Conservation (phyloP, 2,888 invertebrate genomes). For the Heterodera filipjevi region DNA sequence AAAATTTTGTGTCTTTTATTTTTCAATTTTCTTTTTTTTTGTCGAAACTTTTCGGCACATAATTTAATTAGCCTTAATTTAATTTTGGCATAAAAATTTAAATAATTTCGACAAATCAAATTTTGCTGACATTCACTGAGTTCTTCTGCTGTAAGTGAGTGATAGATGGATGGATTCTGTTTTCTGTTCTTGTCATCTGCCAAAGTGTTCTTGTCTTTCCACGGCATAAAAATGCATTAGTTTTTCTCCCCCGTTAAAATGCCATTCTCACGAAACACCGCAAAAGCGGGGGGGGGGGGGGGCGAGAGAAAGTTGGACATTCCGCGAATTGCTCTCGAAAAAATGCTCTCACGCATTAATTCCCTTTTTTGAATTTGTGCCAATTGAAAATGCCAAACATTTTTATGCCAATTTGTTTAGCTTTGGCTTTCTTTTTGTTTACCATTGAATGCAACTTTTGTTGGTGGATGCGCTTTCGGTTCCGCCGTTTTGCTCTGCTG, state of each 20-base stretch:
- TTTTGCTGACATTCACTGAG: not conserved
- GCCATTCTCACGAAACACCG: conserved; percentile 1
- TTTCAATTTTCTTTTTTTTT: too few relatives aligned
- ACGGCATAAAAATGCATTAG: not conserved
- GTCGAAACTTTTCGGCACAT: too few relatives aligned
- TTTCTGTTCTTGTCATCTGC: not conserved
- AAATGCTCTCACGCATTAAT: too few relatives aligned
- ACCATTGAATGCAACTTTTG: not conserved
- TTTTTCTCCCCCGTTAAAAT: not conserved
- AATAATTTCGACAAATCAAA: not conserved
- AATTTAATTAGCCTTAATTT: too few relatives aligned
- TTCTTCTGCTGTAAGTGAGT: not conserved
- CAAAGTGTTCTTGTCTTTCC: not conserved
- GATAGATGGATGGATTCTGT: not conserved
- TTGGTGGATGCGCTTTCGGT: conserved; percentile 8
- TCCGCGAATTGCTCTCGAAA: too few relatives aligned
- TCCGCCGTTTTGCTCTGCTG: not conserved
- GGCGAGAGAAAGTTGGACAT: too few relatives aligned
- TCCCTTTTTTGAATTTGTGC: too few relatives aligned
- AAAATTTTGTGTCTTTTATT: too few relatives aligned
- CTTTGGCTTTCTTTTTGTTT: not conserved
- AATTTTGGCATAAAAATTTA: too few relatives aligned
- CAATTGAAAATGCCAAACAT: too few relatives aligned
- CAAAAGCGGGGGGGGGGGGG: not conserved
- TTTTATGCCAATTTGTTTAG: not conserved